Evolutionary conservation across 37 sponge, comb jelly and placozoan genomes (phyloP).

Genomic region (Haliclona indistincta): DNA sequence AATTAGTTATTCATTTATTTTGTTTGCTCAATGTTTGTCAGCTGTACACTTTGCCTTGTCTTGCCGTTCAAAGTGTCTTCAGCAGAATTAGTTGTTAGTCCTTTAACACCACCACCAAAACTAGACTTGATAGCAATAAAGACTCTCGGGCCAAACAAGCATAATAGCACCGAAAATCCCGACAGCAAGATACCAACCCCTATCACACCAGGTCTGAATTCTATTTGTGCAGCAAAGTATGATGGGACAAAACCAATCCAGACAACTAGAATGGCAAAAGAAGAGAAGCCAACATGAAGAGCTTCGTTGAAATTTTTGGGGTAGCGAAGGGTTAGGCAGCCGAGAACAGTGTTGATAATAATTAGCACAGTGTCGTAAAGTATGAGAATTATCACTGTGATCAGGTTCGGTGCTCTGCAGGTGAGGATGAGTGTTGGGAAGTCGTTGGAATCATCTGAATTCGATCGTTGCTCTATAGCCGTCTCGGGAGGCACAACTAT

Average conservation of each 20-base stretch:
- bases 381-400: slow-evolving; percentile 8
- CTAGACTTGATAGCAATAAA: slow-evolving; percentile 44
- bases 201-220: slow-evolving; percentile 17
- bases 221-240: slow-evolving; percentile 20
- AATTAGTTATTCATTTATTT: too few relatives aligned
- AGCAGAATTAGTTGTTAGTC: too few relatives aligned
- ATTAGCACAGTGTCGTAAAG: slow-evolving; percentile 35
- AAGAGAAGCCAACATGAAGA: slow-evolving; percentile 30
- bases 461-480: background rate
- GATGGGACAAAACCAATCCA: slow-evolving; percentile 44
- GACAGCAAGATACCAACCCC: slow-evolving; percentile 19
- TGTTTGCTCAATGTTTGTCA: too few relatives aligned
- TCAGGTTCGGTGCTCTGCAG: slow-evolving; percentile 6
- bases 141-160: slow-evolving; percentile 37
- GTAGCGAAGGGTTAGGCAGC: slow-evolving; percentile 26
- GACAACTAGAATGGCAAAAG: slow-evolving; percentile 45
- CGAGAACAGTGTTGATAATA: slow-evolving; percentile 29
- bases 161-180: slow-evolving; percentile 21
- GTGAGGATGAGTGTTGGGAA: slow-evolving; percentile 27
- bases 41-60: too few relatives aligned
- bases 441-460: background rate
- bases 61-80: too few relatives aligned
- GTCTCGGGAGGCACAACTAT: slow-evolving; percentile 16
- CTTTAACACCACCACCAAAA: too few relatives aligned
- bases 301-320: slow-evolving; percentile 64